Evolutionary conservation across 2,797 vertebrate genomes (phyloP), one percentile per base, ranked within the genome.

Genomic region (Oryzias sinensis): DNA sequence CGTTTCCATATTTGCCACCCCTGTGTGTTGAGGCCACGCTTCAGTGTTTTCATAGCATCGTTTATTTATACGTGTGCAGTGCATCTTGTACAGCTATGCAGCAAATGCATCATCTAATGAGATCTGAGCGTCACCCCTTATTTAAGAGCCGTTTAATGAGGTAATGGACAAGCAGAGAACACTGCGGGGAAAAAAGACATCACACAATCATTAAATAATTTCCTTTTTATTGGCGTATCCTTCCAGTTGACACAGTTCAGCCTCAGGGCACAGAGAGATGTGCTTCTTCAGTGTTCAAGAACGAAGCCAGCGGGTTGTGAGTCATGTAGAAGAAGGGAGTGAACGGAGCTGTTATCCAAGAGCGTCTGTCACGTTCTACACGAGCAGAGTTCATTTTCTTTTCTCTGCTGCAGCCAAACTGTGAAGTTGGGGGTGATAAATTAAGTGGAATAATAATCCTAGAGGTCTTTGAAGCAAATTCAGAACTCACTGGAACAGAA

Each of bases 131-230:
- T 49, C 60, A 45, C 43, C 53, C 46, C 51, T 61, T 68, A 65
- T 80, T 80, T 68, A 65, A 55, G 62, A 80, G 56, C 70, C 61
- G 56, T 25, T 60, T 83, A 81, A 86, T 84, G 82, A 86, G 72
- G 70, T 83, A 59, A 76, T 85, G 67, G 59, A 59, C 53, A 45
- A 70, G 53, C 50, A 53, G 20, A 70, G 68, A 74, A 53, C 59
- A 61, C 14, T 62, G 61, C 48, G 67, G 52, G 22, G 11, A 61
- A 59, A 0, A 18, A 14, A 42, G 25, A 53, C 58, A 37, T 76
- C 77, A 69, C 44, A 56, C 65, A 76, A 80, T 48, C 14, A 24
- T 14, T 25, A 8, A 22, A 25, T 49, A 25, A 8, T 29, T 29
- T 29, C n/a, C 29, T 27, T 43, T 55, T 65, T 55, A 53, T 62